Evolutionary conservation across 2,797 vertebrate genomes (phyloP), one percentile per base, ranked within the genome.

Genomic region (Cynopterus sphinx): DNA sequence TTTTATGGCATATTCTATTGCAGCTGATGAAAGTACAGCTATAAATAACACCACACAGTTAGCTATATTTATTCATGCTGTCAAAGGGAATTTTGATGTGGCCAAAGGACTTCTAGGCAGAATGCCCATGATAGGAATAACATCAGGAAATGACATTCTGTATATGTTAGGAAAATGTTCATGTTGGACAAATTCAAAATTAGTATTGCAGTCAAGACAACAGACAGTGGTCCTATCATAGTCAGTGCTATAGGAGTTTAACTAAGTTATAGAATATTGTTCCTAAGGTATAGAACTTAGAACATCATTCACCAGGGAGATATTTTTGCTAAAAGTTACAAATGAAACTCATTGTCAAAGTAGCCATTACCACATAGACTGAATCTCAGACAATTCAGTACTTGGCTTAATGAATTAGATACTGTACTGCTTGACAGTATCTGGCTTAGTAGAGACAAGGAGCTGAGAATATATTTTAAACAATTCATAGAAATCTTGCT

Each of bases 21-120:
- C 90, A 95, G 81, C 94, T 96, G 87, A 93, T 93, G 74, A 97
- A 95, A 90, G 81, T 61, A 90, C 5, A 61, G 81, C 87, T 97
- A 96, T 93, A 96, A 96, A 94, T 96, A 97, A 94, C 77, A 75
- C 15, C 33, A 91, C 81, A 78, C 87, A 95, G 36, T 84, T 90
- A 92, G 90, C 87, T 96, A 87, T 87, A 97, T 93, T 93, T 96
- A 96, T 89, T 96, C 75, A 70, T 89, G 87, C 90, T 75, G 87
- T 95, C 28, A 49, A 86, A 81, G 24, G 59, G 63, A 94, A 95
- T 93, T 93, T 95, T 96, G 61, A 96, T 90, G 68, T 95, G 91
- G 67, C 83, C 83, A 8, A 87, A 94, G 79, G 68, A 90, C 68
- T 84, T 84, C 91, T 36, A 77, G 92, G 57, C 65, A 92, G 59